Evolutionary conservation across 2,113 vertebrate genomes (phyloP), one percentile per base, ranked within the genome.

Genomic region (Solenodon paradoxus): DNA sequence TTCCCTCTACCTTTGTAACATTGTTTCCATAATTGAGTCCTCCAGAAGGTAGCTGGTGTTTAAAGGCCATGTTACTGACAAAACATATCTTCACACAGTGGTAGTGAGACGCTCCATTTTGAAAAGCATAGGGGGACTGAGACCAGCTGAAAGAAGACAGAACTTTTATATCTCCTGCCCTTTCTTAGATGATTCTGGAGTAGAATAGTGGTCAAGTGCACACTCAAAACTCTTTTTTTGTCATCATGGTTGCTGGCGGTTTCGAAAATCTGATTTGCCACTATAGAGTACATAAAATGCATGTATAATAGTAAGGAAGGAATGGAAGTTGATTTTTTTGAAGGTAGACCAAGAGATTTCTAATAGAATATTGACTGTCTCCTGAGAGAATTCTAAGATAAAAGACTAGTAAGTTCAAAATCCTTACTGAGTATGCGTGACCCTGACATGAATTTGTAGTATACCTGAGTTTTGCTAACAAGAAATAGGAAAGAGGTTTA

Each of bases 301-400:
- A 10, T 53, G 68, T 81, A 7, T 61, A 13, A 15, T 42, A 24
- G 51, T 81, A 74, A 80, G 66, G 40, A 9, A 81, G 63, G 17
- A 80, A 28, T 22, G 28, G 47, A 59, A 47, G 69, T 32, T 83
- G 77, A 61, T 66, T 66, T 69, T n/a, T 49, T 59, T 75, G 28
- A 81, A 10, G 26, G 24, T 32, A 9, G 24, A 45, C 68, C 35
- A 66, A 15, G 49, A n/a, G 32, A 57, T 32, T 42, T 93, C 45
- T 24, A 71, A 72, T n/a, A 74, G 74, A 77, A 45, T 66, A 57
- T 88, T 61, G 20, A 47, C 30, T 16, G 15, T 66, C 22, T 49
- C 94, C 28, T 45, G 64, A 75, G 32, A 90, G 59, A 95, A 85
- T 32, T 86, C 8, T 91, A 77, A 82, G 45, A 38, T 80, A 86